Percentiles rank a stretch among this genome's conserved stretches.
phyloP scores from a whole-genome alignment of 1,140 invertebrate species.

The Ephestia elutella region DNA sequence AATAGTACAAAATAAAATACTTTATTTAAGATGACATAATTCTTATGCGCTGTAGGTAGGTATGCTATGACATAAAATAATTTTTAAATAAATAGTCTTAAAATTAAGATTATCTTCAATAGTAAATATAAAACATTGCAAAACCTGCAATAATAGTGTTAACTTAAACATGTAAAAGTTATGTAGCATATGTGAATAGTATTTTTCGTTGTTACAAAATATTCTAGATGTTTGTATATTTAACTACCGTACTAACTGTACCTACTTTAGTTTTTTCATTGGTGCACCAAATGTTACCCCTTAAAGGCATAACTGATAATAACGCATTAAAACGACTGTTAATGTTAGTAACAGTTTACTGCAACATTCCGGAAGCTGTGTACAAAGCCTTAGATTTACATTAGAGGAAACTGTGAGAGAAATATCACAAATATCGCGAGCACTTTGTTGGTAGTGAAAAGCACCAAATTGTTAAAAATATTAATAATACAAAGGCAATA shows the following conservation, averaged over 20 bases:
- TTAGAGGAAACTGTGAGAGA: slow-evolving; percentile 39
- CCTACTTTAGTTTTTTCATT: slow-evolving; percentile 17
- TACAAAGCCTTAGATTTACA: slow-evolving; percentile 67
- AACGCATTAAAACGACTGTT: slow-evolving; percentile 37
- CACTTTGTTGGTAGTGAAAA: slow-evolving; percentile 47
- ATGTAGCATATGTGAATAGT: neutral
- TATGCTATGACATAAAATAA: slow-evolving; percentile 44
- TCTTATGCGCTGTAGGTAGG: slow-evolving; percentile 41
- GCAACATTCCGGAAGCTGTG: slow-evolving; percentile 72
- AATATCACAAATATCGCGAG: slow-evolving; percentile 54
- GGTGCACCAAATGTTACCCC: slow-evolving; percentile 45
- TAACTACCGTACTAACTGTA: neutral
- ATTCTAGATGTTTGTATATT: slow-evolving; percentile 1
- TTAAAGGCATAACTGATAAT: slow-evolving; percentile 1
- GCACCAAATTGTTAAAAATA: slow-evolving; percentile 55
- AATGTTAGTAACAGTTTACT: slow-evolving; percentile 63
- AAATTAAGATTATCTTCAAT: slow-evolving; percentile 34
- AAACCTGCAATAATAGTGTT: slow-evolving; percentile 1
- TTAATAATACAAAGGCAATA: slow-evolving; percentile 24
- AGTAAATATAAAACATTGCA: slow-evolving; percentile 25
- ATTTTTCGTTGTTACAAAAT: neutral
- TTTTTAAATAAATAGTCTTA: slow-evolving; percentile 65
- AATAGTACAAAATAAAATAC: slow-evolving; percentile 60
- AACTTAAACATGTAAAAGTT: neutral
- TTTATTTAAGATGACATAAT: slow-evolving; percentile 69